These are phyloP conservation scores for Brachyalestes nurse DNA, from an alignment of 2,797 vertebrate genomes.

Conservation along the genomic window DNA sequence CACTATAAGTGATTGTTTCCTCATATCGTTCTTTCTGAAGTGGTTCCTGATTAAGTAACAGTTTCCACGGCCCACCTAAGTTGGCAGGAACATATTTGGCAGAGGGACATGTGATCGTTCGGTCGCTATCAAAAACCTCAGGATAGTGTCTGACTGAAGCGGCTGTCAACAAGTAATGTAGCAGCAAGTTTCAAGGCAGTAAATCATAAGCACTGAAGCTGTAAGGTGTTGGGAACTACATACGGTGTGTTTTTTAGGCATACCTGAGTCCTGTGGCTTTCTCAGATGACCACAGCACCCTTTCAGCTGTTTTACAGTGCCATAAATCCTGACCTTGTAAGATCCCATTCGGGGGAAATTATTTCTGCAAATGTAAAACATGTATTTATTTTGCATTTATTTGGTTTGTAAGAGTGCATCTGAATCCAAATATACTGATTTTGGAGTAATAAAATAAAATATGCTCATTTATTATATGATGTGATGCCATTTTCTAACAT, in stretches of 20 bases:
- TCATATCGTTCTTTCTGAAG: background rate
- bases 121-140: conserved; percentile 38
- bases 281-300: conserved; percentile 7
- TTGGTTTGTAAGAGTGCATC: too few species aligned
- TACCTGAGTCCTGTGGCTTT: conserved; percentile 19
- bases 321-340: conserved; percentile 20
- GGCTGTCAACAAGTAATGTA: conserved; percentile 32
- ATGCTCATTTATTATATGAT: too few species aligned
- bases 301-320: background rate
- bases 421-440: too few species aligned
- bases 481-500: too few species aligned
- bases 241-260: conserved; percentile 33
- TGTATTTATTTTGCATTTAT: too few species aligned
- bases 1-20: background rate
- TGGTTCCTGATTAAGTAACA: conserved; percentile 16
- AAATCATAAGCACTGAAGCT: conserved; percentile 13
- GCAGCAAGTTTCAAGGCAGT: conserved; percentile 30
- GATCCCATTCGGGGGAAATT: background rate
- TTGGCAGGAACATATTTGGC: conserved; percentile 48
- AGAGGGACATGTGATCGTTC: conserved; percentile 40
- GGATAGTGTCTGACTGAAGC: conserved; percentile 36
- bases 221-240: background rate
- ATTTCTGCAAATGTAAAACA: too few species aligned
- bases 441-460: too few species aligned
- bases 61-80: background rate